These are phyloP conservation scores for Caranx ignobilis DNA, from an alignment of 2,113 vertebrate species.

Conservation along the genomic window DNA sequence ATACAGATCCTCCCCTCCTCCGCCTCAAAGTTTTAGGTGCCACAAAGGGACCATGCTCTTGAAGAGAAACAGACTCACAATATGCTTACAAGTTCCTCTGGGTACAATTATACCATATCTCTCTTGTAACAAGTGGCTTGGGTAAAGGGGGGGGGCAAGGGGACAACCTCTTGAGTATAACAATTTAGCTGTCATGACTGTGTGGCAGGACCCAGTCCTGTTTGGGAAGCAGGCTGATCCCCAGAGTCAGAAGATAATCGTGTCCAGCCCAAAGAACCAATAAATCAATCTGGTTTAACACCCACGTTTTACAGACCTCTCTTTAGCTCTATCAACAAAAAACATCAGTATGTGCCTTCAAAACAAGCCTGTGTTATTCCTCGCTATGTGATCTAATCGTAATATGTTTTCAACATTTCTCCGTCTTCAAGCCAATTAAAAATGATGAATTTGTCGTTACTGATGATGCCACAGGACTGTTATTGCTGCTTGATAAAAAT, in stretches of 20 bases:
- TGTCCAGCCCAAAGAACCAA: slow-evolving; percentile 88
- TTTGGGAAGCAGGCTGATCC: slow-evolving; percentile 87
- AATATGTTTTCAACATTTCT: slow-evolving; percentile 12
- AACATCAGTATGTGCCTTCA: slow-evolving; percentile 77
- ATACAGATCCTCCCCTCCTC: slow-evolving; percentile 36
- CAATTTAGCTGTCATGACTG: slow-evolving; percentile 87
- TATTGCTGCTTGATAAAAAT: slow-evolving; percentile 33
- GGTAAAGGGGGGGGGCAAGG: slow-evolving; percentile 69
- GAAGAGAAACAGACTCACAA: slow-evolving; percentile 76
- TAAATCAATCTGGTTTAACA: slow-evolving; percentile 95
- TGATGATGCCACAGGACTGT: slow-evolving; percentile 15
- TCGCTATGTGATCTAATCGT: slow-evolving; percentile 14
- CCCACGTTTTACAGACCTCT: slow-evolving; percentile 85
- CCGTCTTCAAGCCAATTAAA: slow-evolving; percentile 27
- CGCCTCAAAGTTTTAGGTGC: slow-evolving; percentile 61
- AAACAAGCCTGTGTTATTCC: slow-evolving; percentile 84
- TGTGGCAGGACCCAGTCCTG: slow-evolving; percentile 87
- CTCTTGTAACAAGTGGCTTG: slow-evolving; percentile 78
- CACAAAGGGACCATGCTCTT: slow-evolving; percentile 73
- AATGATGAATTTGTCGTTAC: slow-evolving; percentile 26
- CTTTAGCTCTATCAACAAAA: slow-evolving; percentile 86
- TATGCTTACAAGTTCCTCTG: slow-evolving; percentile 79
- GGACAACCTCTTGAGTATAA: slow-evolving; percentile 83
- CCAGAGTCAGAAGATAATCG: slow-evolving; percentile 91
- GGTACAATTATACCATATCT: slow-evolving; percentile 77